Percentiles rank a stretch among this genome's conserved stretches.
Evolutionary conservation across 2,888 invertebrate species (phyloP).

Genomic region (Aplocera efformata): DNA sequence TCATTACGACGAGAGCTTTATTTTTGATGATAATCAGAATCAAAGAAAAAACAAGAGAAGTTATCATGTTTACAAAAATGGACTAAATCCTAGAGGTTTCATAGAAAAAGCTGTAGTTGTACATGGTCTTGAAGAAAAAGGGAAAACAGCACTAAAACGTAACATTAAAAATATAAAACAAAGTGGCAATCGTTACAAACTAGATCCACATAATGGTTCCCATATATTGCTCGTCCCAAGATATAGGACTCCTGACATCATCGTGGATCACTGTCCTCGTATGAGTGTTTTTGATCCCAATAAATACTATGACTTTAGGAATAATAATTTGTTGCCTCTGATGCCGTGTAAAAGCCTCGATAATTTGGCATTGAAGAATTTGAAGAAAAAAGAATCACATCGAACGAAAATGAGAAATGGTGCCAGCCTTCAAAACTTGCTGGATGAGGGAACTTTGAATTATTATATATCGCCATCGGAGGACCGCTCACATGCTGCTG

Average conservation of each 20-base stretch:
- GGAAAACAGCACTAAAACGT: slow-evolving; percentile 65
- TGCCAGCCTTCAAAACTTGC: slow-evolving; percentile 64
- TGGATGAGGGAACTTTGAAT: slow-evolving; percentile 59
- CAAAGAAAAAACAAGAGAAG: slow-evolving; percentile 75
- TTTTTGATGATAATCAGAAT: slow-evolving; percentile 70
- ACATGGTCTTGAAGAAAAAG: slow-evolving; percentile 60
- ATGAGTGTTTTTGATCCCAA: slow-evolving; percentile 62
- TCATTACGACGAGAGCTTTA: slow-evolving; percentile 77
- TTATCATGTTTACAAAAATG: slow-evolving; percentile 74
- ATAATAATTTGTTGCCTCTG: slow-evolving; percentile 60
- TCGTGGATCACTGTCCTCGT: slow-evolving; percentile 61
- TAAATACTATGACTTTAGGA: slow-evolving; percentile 61
- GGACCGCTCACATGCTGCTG: slow-evolving; percentile 37
- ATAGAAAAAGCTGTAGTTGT: slow-evolving; percentile 58
- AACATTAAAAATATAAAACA: slow-evolving; percentile 69
- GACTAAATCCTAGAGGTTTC: slow-evolving; percentile 53
- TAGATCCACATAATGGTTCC: slow-evolving; percentile 38
- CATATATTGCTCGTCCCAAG: slow-evolving; percentile 36
- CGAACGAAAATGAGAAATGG: slow-evolving; percentile 57
- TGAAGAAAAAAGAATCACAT: slow-evolving; percentile 37
- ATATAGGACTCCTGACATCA: slow-evolving; percentile 59
- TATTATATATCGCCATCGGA: slow-evolving; percentile 58
- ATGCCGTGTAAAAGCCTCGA: slow-evolving; percentile 73
- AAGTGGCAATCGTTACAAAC: slow-evolving; percentile 54
- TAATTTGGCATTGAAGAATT: slow-evolving; percentile 60